phyloP scores from a whole-genome alignment of 1,140 invertebrate species.

The Nasonia vitripennis region DNA sequence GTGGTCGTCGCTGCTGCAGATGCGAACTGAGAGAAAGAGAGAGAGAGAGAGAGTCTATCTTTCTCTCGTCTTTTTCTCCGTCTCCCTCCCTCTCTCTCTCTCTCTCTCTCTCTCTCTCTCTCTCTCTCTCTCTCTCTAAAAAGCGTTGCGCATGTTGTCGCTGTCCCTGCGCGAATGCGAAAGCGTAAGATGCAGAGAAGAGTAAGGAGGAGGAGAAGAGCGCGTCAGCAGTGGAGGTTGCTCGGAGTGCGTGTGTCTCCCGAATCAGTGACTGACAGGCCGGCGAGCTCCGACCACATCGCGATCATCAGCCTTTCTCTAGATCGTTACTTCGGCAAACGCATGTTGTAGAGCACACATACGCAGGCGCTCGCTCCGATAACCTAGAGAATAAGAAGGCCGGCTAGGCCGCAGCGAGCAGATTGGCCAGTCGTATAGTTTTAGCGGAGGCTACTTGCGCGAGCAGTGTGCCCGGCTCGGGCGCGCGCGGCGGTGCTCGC shows the following conservation, averaged over 20 bases:
- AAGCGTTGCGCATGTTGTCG: neutral
- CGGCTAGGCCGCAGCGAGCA: too few relatives aligned
- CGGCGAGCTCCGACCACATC: conserved; percentile 66
- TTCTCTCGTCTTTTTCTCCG: conserved; percentile 21
- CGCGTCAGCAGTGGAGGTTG: neutral
- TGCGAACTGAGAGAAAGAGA: neutral
- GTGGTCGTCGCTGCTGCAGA: conserved; percentile 49
- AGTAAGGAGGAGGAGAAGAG: conserved; percentile 23
- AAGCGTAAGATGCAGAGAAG: conserved; percentile 70
- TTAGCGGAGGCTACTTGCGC: too few relatives aligned
- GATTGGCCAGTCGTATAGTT: too few relatives aligned
- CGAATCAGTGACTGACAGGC: conserved; percentile 74
- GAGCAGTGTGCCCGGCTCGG: too few relatives aligned
- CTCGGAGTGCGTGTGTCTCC: conserved; percentile 64
- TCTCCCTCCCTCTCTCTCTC: conserved; percentile 55
- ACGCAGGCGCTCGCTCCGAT: too few relatives aligned
- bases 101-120: conserved; percentile 8
- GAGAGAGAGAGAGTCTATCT: neutral
- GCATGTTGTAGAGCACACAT: too few relatives aligned
- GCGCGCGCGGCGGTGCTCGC: too few relatives aligned
- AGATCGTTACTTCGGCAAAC: neutral
- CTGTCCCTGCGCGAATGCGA: conserved; percentile 57
- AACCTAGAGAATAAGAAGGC: too few relatives aligned
- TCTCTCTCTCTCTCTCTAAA: conserved; percentile 25
- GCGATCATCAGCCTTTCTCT: neutral